Evolutionary conservation across 1,140 invertebrate genomes (phyloP).

Genomic region (Platyura marginata): DNA sequence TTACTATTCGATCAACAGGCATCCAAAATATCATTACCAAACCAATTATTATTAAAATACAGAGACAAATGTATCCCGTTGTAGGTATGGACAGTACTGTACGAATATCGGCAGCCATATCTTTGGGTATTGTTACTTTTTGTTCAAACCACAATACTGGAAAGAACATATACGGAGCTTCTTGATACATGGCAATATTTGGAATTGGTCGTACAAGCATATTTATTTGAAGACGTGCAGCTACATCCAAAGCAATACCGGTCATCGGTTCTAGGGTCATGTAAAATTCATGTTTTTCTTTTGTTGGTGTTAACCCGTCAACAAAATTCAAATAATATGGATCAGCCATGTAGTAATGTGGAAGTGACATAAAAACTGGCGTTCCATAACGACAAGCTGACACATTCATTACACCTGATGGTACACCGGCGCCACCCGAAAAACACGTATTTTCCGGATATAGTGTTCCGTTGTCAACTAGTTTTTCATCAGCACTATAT

Average conservation of each 20-base stretch:
- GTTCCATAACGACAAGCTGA: constrained; percentile 53
- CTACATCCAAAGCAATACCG: constrained; percentile 34
- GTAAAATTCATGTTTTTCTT: constrained; percentile 45
- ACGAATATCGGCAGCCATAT: constrained; percentile 25
- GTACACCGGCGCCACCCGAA: constrained; percentile 48
- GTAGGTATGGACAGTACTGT: constrained; percentile 11
- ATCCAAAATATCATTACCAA: constrained; percentile 15
- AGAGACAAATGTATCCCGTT: constrained; percentile 17
- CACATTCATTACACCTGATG: constrained; percentile 47
- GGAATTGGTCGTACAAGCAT: constrained; percentile 44
- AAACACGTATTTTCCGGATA: constrained; percentile 46
- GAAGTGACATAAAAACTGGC: constrained; percentile 66
- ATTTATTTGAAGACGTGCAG: constrained; percentile 58
- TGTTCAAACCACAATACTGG: constrained; percentile 65
- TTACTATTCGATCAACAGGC: constrained; percentile 4
- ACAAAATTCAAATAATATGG: constrained; percentile 39
- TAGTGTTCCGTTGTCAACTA: constrained; percentile 40
- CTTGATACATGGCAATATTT: constrained; percentile 35
- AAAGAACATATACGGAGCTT: constrained; percentile 47
- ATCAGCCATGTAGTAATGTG: constrained; percentile 72
- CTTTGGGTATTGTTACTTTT: constrained; percentile 34
- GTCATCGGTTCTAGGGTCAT: constrained; percentile 53
- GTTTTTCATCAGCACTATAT: constrained; percentile 30
- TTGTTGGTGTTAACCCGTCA: constrained; percentile 45
- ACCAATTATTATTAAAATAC: constrained; percentile 14